Evolutionary conservation across 2,888 invertebrate genomes (phyloP).

Genomic region (Aleiodes testaceus): DNA sequence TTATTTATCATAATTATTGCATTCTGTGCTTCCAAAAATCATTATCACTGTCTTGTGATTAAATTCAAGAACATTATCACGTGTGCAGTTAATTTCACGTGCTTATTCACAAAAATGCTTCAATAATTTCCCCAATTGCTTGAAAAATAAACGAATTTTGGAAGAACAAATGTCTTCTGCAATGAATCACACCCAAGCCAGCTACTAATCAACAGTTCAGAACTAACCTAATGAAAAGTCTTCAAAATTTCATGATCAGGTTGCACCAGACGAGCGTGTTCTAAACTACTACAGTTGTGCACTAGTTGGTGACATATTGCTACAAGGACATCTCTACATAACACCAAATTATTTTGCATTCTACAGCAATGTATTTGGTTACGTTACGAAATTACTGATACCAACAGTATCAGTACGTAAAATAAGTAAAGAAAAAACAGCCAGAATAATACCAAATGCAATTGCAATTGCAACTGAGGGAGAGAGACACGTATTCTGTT

Average conservation of each 20-base stretch:
- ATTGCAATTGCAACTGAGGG: slow-evolving; percentile 91
- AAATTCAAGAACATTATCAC: too few species aligned
- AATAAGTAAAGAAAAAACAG: slow-evolving; percentile 95
- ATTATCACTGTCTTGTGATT: not conserved
- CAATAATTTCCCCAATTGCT: not conserved
- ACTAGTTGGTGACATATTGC: slow-evolving; percentile 90
- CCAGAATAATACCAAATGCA: slow-evolving; percentile 94
- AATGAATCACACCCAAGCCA: not conserved
- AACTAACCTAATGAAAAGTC: slow-evolving; percentile 61
- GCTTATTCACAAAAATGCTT: not conserved
- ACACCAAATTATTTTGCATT: slow-evolving; percentile 96
- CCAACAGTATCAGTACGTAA: slow-evolving; percentile 88
- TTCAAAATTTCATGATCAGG: slow-evolving; percentile 71
- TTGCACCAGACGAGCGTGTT: slow-evolving; percentile 87
- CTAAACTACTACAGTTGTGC: slow-evolving; percentile 95
- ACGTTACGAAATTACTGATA: slow-evolving; percentile 93
- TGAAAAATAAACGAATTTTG: not conserved
- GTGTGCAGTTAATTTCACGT: too few species aligned
- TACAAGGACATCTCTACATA: slow-evolving; percentile 95
- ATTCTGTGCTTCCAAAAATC: slow-evolving; percentile 33
- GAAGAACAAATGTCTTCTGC: slow-evolving; percentile 7
- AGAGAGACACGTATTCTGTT: slow-evolving; percentile 90
- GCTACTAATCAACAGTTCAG: slow-evolving; percentile 53
- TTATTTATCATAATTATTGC: not conserved
- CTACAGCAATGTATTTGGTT: slow-evolving; percentile 96